A percentile compares a stretch with the other conserved stretches of the same genome.
Evolutionary conservation across 2,888 invertebrate species (phyloP).

Genomic region (Arctia plantaginis): DNA sequence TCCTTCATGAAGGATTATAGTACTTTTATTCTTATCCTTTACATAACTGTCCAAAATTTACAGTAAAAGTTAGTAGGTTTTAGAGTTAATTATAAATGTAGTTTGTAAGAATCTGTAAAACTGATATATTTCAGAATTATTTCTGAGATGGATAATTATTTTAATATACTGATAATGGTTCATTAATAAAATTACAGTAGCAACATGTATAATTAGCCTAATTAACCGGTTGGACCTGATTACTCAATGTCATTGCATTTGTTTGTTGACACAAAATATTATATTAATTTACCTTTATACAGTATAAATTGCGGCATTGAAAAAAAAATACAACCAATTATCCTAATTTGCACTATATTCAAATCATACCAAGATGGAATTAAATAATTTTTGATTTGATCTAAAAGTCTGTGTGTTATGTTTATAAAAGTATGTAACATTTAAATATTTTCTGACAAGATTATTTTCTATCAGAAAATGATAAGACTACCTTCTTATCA

Average conservation of each 20-base stretch:
- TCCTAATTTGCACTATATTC: neutral
- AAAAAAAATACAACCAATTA: too few relatives aligned
- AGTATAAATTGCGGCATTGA: neutral
- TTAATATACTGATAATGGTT: neutral
- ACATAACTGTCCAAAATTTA: neutral
- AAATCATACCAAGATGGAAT: neutral
- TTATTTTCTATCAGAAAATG: neutral
- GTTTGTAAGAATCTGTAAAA: neutral
- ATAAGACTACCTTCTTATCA: neutral
- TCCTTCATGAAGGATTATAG: neutral
- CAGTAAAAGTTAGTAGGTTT: neutral
- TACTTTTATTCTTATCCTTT: neutral
- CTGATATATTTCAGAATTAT: neutral
- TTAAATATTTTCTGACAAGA: neutral
- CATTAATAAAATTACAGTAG: constrained; percentile 2
- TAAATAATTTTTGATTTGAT: neutral
- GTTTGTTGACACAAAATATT: neutral
- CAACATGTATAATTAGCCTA: constrained; percentile 6
- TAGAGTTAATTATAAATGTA: neutral
- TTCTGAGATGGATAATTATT: neutral
- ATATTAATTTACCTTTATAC: neutral
- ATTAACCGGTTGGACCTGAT: constrained; percentile 5
- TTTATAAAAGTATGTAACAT: neutral
- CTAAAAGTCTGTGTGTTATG: neutral
- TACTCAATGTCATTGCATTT: neutral